Percentiles rank a stretch among this genome's conserved stretches.
Evolutionary conservation across 2,797 vertebrate genomes (phyloP).

Genomic region (Falco cherrug): DNA sequence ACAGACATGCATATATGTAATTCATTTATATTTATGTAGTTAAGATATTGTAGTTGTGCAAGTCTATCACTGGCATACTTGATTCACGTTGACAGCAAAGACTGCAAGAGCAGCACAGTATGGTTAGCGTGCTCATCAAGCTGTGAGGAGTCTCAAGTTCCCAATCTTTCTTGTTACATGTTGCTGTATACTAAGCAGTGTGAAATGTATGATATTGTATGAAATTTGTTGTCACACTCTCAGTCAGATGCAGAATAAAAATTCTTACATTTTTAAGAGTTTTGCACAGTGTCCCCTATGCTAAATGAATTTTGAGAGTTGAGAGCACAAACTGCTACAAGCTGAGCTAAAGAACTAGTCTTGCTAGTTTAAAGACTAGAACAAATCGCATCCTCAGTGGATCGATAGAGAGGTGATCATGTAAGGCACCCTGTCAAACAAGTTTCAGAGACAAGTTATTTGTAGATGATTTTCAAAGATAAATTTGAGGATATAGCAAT

Average conservation of each 20-base stretch:
- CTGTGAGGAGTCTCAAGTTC: not conserved
- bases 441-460: constrained; percentile 51
- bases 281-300: not conserved
- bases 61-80: not conserved
- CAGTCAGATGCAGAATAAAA: not conserved
- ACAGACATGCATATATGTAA: not conserved
- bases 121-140: not conserved
- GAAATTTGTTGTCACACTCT: not conserved
- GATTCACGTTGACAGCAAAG: not conserved
- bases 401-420: not conserved
- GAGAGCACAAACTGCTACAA: not conserved
- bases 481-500: constrained; percentile 9
- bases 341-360: not conserved
- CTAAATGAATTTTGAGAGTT: not conserved
- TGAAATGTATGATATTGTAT: not conserved
- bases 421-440: not conserved
- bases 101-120: not conserved
- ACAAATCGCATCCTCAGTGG: not conserved
- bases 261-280: not conserved
- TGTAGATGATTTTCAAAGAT: constrained; percentile 42
- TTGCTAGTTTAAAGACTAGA: constrained; percentile 12
- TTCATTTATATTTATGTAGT: not conserved
- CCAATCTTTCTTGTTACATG: not conserved
- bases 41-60: not conserved
- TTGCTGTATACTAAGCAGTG: not conserved